Percentiles rank a stretch among this genome's conserved stretches.
Conservation (phyloP, 2,113 vertebrate genomes). For the Centropristis striata region DNA sequence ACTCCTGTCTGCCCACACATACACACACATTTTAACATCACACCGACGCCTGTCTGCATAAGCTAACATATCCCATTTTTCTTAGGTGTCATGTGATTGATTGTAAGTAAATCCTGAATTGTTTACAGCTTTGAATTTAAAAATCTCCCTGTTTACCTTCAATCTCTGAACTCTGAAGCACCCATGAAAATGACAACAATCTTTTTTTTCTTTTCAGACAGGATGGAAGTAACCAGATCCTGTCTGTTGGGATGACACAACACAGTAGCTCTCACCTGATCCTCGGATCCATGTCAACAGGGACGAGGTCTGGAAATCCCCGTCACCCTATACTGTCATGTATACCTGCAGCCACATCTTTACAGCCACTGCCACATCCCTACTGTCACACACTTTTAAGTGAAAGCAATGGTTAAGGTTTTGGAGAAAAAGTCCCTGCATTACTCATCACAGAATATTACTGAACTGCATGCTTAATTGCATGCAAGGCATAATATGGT, state of each 20-base stretch:
- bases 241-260: conserved; percentile 67
- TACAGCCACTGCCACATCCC: conserved; percentile 7
- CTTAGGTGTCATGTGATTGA: neutral
- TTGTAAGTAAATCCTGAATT: neutral
- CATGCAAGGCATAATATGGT: neutral
- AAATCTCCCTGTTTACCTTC: neutral
- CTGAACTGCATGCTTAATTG: neutral
- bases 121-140: neutral
- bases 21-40: conserved; percentile 24
- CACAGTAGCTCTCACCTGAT: conserved; percentile 61
- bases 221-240: conserved; percentile 54
- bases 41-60: conserved; percentile 1
- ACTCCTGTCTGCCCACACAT: conserved; percentile 47
- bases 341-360: conserved; percentile 52
- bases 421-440: neutral
- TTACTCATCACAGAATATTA: neutral
- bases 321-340: conserved; percentile 61
- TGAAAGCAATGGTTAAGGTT: neutral
- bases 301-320: conserved; percentile 76
- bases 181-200: conserved; percentile 19
- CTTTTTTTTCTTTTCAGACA: conserved; percentile 22
- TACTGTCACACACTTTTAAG: conserved; percentile 10
- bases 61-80: neutral
- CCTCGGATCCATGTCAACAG: conserved; percentile 64
- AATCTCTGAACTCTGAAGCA: conserved; percentile 21